Conservation (phyloP, 1,140 invertebrate genomes). For the Probaryconus sp. region DNA sequence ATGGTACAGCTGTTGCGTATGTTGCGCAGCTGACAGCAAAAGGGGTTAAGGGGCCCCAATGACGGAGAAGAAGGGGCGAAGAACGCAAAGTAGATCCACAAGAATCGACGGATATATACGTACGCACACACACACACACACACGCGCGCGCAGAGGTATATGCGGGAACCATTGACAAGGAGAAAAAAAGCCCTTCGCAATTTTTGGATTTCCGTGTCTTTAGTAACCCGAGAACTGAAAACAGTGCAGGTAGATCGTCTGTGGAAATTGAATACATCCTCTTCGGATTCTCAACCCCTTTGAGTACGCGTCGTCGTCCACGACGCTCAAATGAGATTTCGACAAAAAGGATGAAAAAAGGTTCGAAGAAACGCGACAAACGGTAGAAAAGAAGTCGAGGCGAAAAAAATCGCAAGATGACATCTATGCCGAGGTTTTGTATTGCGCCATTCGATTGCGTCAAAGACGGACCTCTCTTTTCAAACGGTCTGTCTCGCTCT, state of each 20-base stretch:
- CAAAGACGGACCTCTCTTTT: constrained; percentile 34
- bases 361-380: constrained; percentile 39
- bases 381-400: constrained; percentile 25
- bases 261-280: constrained; percentile 61
- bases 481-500: constrained; percentile 37
- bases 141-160: constrained; percentile 17
- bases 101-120: constrained; percentile 48
- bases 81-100: constrained; percentile 60
- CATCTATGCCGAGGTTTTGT: constrained; percentile 64
- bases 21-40: constrained; percentile 75
- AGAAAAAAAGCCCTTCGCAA: constrained; percentile 68
- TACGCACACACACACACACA: no score
- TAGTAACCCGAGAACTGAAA: constrained; percentile 77
- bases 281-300: constrained; percentile 67
- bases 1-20: constrained; percentile 75
- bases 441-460: constrained; percentile 44
- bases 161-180: constrained; percentile 50
- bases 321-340: constrained; percentile 41
- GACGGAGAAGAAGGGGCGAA: constrained; percentile 59
- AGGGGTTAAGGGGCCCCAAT: constrained; percentile 75
- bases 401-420: constrained; percentile 74
- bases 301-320: constrained; percentile 59
- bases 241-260: constrained; percentile 72
- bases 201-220: constrained; percentile 78
- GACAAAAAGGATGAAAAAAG: constrained; percentile 42